A percentile compares a stretch with the other conserved stretches of the same genome.
These are phyloP conservation scores for Lethrus apterus DNA, from an alignment of 1,140 invertebrate genomes.

Conservation along the genomic window DNA sequence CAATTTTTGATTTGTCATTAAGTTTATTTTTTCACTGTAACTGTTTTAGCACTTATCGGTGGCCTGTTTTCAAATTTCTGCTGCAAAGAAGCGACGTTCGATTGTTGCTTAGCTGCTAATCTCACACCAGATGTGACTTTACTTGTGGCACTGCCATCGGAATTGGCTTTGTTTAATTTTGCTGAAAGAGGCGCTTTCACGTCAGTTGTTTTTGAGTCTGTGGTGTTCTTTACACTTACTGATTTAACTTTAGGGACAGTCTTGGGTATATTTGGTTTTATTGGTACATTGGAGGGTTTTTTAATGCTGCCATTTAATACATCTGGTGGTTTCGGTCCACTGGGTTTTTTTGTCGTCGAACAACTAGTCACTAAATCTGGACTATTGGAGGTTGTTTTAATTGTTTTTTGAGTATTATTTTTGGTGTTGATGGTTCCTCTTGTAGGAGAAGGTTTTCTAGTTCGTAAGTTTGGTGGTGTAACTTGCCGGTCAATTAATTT, in stretches of 20 bases:
- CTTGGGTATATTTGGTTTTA: conserved; percentile 28
- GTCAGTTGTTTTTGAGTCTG: conserved; percentile 26
- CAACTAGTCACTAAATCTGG: conserved; percentile 66
- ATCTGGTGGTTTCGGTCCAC: conserved; percentile 53
- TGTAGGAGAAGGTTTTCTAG: conserved; percentile 36
- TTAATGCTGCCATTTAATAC: conserved; percentile 44
- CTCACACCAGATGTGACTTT: conserved; percentile 40
- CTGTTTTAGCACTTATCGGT: conserved; percentile 15
- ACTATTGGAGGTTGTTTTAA: conserved; percentile 46
- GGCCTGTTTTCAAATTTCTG: conserved; percentile 60
- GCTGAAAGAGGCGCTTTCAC: conserved; percentile 32
- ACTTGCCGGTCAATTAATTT: conserved; percentile 41
- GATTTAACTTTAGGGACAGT: conserved; percentile 20
- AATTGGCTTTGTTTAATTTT: conserved; percentile 29
- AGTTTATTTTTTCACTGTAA: neutral
- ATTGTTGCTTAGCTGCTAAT: conserved; percentile 47
- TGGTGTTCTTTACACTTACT: conserved; percentile 27
- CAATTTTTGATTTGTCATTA: too few species aligned
- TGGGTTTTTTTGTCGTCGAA: conserved; percentile 39
- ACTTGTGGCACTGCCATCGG: conserved; percentile 27
- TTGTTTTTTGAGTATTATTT: conserved; percentile 3
- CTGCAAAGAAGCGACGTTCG: conserved; percentile 64
- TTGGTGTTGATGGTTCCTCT: conserved; percentile 31
- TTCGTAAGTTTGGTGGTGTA: conserved; percentile 44
- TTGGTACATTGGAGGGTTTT: conserved; percentile 23